Base-by-base conservation (phyloP, 1,140 invertebrate species). In the Drosophila miranda region DNA sequence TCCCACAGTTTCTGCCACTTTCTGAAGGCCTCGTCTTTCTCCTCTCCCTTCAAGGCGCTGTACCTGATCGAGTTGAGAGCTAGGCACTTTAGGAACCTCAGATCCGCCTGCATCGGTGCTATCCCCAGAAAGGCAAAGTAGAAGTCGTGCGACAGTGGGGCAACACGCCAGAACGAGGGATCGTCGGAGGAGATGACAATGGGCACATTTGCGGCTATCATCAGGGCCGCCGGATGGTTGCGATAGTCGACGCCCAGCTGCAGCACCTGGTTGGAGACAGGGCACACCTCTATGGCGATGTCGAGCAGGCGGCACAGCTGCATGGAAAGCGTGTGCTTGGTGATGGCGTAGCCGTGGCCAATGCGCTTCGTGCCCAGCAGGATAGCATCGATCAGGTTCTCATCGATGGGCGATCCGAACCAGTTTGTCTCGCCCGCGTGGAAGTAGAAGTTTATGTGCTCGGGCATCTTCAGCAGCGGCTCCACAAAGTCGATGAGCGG, bases 371-470 rank as follows among this genome's bases (percentile, higher is more conserved):
- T 92, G 51, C 95, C 95, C n/a, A 97, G 89, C 11, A 96, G 86
- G 21, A 97, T 91, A n/a, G 95, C 96, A 87, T 97, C 96, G 13
- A 95, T 88, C 3, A 97, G 78, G 90, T 97, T 97, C 45, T 94
- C 92, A 88, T 95, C 94, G 0, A 93, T 93, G 2, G 87, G 68
- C 0, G 91, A 90, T 6, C 95, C 95, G 52, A 92, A 94, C 94
- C 94, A 95, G 91, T 95, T 93, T 0, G 96, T 97, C 91, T 97
- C 96, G 14, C 95, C 96, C 0, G 95, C 94, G 80, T 97, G 96
- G 72, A 96, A 96, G 81, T 95, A 96, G 68, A 94, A 95, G 8
- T 93, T 91, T 0, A 96, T 91, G 2, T 93, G 77, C 1, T 69
- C 73, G 43, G 89, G 91, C 56, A 92, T 87, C 8, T 90, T 87